Base-by-base conservation (phyloP, 1,140 invertebrate genomes). In the Brachionus manjavacas region DNA sequence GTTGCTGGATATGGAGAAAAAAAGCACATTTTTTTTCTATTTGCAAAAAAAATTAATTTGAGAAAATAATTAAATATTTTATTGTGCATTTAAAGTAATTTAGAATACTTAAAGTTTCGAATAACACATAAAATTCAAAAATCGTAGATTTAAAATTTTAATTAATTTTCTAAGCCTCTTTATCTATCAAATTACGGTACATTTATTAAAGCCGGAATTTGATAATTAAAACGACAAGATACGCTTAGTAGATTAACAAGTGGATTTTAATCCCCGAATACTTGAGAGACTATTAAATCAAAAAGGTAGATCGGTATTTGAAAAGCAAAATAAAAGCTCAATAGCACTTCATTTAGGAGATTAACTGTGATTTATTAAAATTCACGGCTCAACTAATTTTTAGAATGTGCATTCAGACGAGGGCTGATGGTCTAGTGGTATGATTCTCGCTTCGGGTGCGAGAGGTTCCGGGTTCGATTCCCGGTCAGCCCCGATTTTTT, bases 161-260 rank as follows among this genome's bases (percentile, higher is more conserved):
- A 72, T 41, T 72, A 16, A 39, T 35, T 72, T 72, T 72, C 16
- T 72, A 72, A 72, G 68, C 68, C 68, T 72, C 68, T 72, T 41
- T 72, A 72, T 72, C 35, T 72, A 35, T 72, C 68, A 72, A 72
- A 72, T 72, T 72, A 72, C 68, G 12, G n/a, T 41, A 4, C 35
- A 72, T 39, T 39, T 39, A 72, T 39, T 39, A 41, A 72, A 39
- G 68, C 68, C 68, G 68, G 68, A 72, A 72, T 72, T 72, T 72
- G 39, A 72, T 72, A 41, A 72, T 72, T 72, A 41, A 28, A 68
- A 68, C 28, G 25, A 68, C 23, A 31, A 11, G 66, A 68, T 60
- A 60, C 52, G 52, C 52, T 20, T 60, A 60, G 52, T 60, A 20
- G 16, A 60, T 60, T n/a, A 60, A 60, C 52, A 60, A 60, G 52